Evolutionary conservation across 1,140 invertebrate genomes (phyloP), one percentile per base, ranked within the genome.

Genomic region (Ostrea denselamellosa): DNA sequence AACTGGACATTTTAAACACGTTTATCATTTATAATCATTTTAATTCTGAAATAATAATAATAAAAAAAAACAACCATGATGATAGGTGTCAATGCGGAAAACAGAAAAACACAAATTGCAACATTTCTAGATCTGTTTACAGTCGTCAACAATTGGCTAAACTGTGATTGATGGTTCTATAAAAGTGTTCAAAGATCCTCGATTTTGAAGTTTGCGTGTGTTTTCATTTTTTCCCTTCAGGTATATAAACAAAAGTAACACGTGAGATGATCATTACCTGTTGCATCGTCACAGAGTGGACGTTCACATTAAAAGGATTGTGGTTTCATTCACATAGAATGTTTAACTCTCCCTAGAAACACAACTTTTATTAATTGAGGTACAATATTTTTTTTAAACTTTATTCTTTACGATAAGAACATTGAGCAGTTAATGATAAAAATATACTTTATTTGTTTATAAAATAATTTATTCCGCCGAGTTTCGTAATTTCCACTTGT

Each of bases 101-200:
- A 77, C 68, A 34, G 28, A 28, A 77, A 77, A 28, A 25, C 9
- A 25, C 22, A 77, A 28, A 14, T 77, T 28, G 25, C 68, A 25
- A 77, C 68, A 77, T 28, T 34, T 77, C 68, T 77, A 34, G 28
- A 34, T 34, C 25, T 77, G 25, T 77, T 34, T 77, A 14, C 25
- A 25, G 25, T 77, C 68, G 68, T 34, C 68, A 77, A 34, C 68
- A 77, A 77, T 77, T 77, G 68, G 68, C 68, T 77, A 25, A 25
- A 34, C 68, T 34, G 22, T 77, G 68, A 77, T 77, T 77, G 68
- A 77, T 77, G 68, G 68, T 12, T 77, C 25, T 28, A 77, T 25
- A 77, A 77, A 77, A 14, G 28, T 77, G 68, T 77, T 77, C 68
- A 77, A 77, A 77, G 68, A 77, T 77, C 68, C 68, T 77, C 25